phyloP scores from a whole-genome alignment of 1,140 invertebrate genomes.

The Brachionus rotundiformis region DNA sequence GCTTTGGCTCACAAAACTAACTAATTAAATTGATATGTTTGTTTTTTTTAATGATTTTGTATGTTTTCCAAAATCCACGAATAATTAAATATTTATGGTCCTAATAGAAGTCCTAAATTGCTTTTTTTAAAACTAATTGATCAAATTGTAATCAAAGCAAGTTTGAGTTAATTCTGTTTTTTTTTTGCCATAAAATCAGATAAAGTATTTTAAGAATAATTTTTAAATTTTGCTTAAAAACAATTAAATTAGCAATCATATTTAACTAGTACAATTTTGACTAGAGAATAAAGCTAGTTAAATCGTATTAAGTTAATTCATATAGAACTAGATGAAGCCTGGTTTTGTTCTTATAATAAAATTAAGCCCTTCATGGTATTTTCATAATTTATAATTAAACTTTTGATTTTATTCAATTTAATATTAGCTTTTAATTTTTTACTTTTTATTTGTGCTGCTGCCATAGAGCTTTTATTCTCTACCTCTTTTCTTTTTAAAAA shows the following conservation, averaged over 20 bases:
- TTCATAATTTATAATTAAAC: slow-evolving; percentile 43
- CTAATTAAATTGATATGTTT: no score
- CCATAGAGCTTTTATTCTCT: slow-evolving; percentile 37
- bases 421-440: slow-evolving; percentile 46
- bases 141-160: no score
- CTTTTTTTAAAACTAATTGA: no score
- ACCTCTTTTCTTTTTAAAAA: background rate
- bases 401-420: slow-evolving; percentile 41
- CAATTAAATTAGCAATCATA: background rate
- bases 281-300: background rate
- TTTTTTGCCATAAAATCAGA: no score
- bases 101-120: no score
- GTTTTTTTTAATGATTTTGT: no score
- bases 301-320: background rate
- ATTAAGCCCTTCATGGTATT: slow-evolving; percentile 21
- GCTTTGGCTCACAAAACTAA: no score
- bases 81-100: no score
- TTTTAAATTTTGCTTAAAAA: background rate
- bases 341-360: slow-evolving; percentile 5
- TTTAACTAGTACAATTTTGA: background rate
- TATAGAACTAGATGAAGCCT: background rate
- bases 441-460: slow-evolving; percentile 28
- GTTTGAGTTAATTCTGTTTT: no score
- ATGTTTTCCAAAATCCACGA: no score
- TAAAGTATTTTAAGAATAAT: background rate